Percentiles rank a stretch among this genome's conserved stretches.
Evolutionary conservation across 2,113 vertebrate genomes (phyloP).

Genomic region (Psophia crepitans): DNA sequence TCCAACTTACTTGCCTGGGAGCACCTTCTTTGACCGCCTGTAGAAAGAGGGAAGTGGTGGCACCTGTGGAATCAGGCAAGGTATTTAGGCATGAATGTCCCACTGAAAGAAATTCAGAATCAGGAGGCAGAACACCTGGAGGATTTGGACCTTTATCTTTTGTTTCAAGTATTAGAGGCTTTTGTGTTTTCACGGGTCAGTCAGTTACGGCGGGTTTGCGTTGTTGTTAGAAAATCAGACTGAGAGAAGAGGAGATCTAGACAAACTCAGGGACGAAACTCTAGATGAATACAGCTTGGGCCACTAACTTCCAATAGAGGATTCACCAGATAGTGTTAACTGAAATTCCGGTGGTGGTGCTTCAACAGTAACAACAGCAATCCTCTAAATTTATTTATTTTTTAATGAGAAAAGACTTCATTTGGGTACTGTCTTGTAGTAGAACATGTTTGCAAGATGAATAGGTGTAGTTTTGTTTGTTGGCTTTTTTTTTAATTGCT

Average conservation of each 20-base stretch:
- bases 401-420: not conserved
- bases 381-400: not conserved
- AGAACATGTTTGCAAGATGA: not conserved
- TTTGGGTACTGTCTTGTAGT: not conserved
- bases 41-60: not conserved
- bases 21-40: not conserved
- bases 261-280: not conserved
- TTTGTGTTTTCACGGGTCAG: not conserved
- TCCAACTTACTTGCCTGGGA: not conserved
- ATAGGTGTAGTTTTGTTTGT: no score
- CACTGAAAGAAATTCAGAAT: not conserved
- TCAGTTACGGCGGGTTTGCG: not conserved
- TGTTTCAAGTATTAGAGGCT: not conserved
- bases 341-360: not conserved
- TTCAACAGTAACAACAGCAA: not conserved
- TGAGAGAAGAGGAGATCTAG: not conserved
- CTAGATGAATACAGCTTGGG: not conserved
- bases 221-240: not conserved
- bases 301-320: not conserved
- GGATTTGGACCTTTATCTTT: not conserved
- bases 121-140: not conserved
- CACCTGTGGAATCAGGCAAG: not conserved
- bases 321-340: not conserved
- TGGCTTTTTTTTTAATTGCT: not conserved
- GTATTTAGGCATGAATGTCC: not conserved